A percentile compares a stretch with the other conserved stretches of the same genome.
Evolutionary conservation across 2,888 invertebrate genomes (phyloP).

Genomic region (Troides helena): DNA sequence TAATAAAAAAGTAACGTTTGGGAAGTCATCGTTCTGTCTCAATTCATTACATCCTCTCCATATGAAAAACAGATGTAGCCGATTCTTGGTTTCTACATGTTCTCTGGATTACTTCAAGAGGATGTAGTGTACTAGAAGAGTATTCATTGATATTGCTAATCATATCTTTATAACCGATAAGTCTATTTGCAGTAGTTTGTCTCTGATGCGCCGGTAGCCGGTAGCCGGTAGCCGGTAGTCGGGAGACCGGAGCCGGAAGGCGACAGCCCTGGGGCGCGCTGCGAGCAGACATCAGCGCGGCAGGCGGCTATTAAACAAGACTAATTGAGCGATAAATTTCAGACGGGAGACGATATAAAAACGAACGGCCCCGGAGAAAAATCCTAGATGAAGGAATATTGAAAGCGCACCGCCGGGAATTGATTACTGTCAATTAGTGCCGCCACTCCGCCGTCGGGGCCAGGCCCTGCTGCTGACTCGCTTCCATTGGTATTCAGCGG

Average conservation of each 20-base stretch:
- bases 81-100: too few species aligned
- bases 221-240: too few species aligned
- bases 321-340: conserved; percentile 82
- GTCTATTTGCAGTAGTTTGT: too few species aligned
- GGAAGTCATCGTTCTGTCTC: too few species aligned
- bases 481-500: conserved; percentile 47
- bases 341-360: conserved; percentile 75
- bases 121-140: too few species aligned
- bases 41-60: too few species aligned
- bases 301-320: conserved; percentile 81
- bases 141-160: too few species aligned
- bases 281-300: conserved; percentile 79
- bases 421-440: conserved; percentile 78
- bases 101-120: too few species aligned
- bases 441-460: conserved; percentile 61
- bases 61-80: too few species aligned
- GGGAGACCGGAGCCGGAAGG: not conserved
- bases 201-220: not conserved
- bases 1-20: too few species aligned
- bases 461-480: conserved; percentile 58
- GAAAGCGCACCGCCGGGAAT: conserved; percentile 74
- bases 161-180: too few species aligned
- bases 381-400: conserved; percentile 74
- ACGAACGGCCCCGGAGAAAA: conserved; percentile 68
- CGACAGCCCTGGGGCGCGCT: conserved; percentile 68